Conservation (phyloP, 2,888 invertebrate species). For the Microdon myrmicae region DNA sequence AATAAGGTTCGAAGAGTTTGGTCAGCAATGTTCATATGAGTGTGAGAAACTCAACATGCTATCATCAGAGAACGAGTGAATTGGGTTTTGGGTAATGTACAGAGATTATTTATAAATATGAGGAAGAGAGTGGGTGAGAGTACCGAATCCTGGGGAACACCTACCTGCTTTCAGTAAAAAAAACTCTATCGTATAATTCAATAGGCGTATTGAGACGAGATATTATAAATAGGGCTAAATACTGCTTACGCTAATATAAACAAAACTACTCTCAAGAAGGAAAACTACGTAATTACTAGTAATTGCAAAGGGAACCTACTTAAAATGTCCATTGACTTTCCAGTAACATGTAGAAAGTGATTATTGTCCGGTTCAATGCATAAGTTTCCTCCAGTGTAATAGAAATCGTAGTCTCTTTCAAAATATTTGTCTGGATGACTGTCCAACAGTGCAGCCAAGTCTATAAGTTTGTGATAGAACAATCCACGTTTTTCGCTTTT, state of each 20-base stretch:
- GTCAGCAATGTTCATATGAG: too few relatives aligned
- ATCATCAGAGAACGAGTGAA: too few relatives aligned
- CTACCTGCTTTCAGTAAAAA: constrained; percentile 9
- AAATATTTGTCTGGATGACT: constrained; percentile 59
- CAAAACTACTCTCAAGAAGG: background rate
- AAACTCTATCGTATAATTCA: constrained; percentile 17
- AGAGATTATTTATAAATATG: too few relatives aligned
- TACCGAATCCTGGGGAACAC: too few relatives aligned
- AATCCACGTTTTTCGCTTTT: constrained; percentile 45
- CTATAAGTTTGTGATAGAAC: constrained; percentile 47
- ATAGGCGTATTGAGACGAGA: constrained; percentile 28
- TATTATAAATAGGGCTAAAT: too few relatives aligned
- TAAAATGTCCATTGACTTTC: constrained; percentile 53
- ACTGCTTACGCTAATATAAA: constrained; percentile 1
- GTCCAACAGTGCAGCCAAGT: constrained; percentile 53
- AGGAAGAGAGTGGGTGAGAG: too few relatives aligned
- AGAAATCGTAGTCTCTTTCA: constrained; percentile 61
- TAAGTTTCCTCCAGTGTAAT: constrained; percentile 63
- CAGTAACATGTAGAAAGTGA: constrained; percentile 57
- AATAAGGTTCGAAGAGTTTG: too few relatives aligned
- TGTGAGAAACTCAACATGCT: too few relatives aligned
- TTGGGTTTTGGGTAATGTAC: too few relatives aligned
- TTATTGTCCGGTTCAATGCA: constrained; percentile 37
- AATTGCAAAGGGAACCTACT: constrained; percentile 41
- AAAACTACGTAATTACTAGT: too few relatives aligned